phyloP scores from a whole-genome alignment of 2,113 vertebrate genomes.

The Acinonyx jubatus region DNA sequence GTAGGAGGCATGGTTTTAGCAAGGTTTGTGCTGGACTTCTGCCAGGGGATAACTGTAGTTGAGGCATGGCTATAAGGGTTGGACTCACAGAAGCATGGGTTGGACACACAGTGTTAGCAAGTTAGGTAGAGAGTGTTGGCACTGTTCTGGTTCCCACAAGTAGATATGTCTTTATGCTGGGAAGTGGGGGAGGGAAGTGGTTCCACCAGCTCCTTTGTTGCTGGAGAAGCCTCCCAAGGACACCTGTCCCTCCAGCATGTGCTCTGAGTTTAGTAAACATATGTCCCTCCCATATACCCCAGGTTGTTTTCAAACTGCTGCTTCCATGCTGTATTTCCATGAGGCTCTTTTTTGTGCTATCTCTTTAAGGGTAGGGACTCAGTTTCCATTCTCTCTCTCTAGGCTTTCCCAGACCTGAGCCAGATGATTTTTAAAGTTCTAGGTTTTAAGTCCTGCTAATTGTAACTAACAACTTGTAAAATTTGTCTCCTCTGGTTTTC shows the following conservation, averaged over 20 bases:
- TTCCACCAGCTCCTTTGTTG: not conserved
- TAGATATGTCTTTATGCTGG: not conserved
- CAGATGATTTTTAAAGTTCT: too few relatives aligned
- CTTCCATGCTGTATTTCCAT: not conserved
- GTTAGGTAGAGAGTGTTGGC: not conserved
- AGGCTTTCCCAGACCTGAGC: too few relatives aligned
- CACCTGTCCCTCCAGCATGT: not conserved
- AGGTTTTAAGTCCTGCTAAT: too few relatives aligned
- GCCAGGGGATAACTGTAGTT: not conserved
- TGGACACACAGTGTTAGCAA: not conserved
- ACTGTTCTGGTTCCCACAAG: not conserved
- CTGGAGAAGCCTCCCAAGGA: not conserved
- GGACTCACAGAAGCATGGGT: not conserved
- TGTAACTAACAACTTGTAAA: too few relatives aligned
- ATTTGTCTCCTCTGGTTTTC: too few relatives aligned
- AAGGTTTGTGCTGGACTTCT: not conserved
- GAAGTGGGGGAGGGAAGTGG: not conserved
- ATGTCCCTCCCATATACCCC: not conserved
- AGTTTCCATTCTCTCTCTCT: too few relatives aligned
- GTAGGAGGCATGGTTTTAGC: not conserved
- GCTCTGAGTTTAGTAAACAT: not conserved
- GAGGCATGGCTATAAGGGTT: not conserved
- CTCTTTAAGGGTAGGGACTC: too few relatives aligned
- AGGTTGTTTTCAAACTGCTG: not conserved
- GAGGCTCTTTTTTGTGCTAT: too few relatives aligned